Base-by-base conservation (phyloP, 2,888 invertebrate species). In the Drosophila subsilvestris region DNA sequence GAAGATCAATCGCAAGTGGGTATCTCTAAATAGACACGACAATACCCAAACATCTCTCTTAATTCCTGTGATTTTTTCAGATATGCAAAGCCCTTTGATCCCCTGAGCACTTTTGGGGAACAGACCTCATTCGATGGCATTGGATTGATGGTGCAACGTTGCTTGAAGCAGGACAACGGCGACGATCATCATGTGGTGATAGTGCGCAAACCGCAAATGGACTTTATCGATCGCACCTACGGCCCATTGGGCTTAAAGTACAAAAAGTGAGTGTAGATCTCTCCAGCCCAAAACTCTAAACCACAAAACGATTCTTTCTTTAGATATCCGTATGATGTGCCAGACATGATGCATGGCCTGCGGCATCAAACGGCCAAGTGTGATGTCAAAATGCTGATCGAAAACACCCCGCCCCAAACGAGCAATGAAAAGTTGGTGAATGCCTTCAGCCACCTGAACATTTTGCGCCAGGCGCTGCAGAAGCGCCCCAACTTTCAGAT, bases 1-100 rank as follows among this genome's bases (percentile, higher is more conserved):
- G 61, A 82, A 80, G 56, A 72, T 89, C 10, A 78, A 76, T 45
- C 80, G 91, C 49, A 66, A 75, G 91, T 91, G 55, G 67, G 67
- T 45, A 5, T 5, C 0, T 14, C 20, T 20, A 25, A 20, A 12
- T 2, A 9, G 1, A 1, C 12, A 14, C 7, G 3, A 53, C 1
- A 37, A 3, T 3, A 47, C 12, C 9, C n/a, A 18, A 7, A 6
- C 6, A 6, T 22, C n/a, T 6, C 1, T 3, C 3, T 9, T 2
- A 1, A 4, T 12, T 3, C 4, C 14, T 8, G 1, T 2, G 2
- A 4, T 22, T 18, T 8, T 14, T 43, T 2, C 48, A 91, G 91
- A 25, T 91, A 91, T 53, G 48, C 58, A 3, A 9, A 75, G 1
- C 62, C 75, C 0, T 91, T 89, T n/a, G 44, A 82, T 48, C 71